Conservation (phyloP, 2,797 vertebrate genomes). For the Poecilia gillii region DNA sequence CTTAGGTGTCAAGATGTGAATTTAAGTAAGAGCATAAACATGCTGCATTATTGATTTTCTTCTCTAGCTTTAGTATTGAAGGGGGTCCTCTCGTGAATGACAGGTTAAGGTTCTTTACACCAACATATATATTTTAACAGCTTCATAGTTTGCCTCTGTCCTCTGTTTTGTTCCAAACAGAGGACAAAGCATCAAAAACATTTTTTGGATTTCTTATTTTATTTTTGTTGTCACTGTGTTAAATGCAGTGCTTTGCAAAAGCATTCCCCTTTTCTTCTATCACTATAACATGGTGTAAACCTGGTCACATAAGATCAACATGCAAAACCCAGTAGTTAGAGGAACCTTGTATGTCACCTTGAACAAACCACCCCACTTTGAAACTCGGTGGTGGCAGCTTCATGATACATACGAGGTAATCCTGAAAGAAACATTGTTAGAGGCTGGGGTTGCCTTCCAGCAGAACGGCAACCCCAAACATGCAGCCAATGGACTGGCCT, state of each 20-base stretch:
- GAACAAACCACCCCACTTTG: background rate
- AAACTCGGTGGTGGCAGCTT: background rate
- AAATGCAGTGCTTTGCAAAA: background rate
- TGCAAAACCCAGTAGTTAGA: background rate
- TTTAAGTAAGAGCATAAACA: slow-evolving; percentile 54
- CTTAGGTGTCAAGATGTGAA: slow-evolving; percentile 55
- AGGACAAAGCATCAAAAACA: background rate
- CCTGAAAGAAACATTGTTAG: background rate
- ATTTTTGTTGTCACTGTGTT: background rate
- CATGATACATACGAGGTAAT: background rate
- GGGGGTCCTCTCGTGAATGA: too few relatives aligned
- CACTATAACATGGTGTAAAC: background rate
- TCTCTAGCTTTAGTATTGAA: slow-evolving; percentile 44
- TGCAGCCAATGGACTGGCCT: background rate
- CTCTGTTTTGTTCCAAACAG: background rate
- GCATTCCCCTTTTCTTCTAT: background rate
- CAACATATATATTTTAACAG: background rate
- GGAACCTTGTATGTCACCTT: background rate
- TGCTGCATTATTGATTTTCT: slow-evolving; percentile 56
- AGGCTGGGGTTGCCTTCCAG: background rate
- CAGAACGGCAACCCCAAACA: background rate
- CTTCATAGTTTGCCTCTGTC: background rate
- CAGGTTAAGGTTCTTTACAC: background rate
- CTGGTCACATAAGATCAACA: background rate
- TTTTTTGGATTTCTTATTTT: background rate